Conservation (phyloP, 2,888 invertebrate species). For the Rapana venosa region DNA sequence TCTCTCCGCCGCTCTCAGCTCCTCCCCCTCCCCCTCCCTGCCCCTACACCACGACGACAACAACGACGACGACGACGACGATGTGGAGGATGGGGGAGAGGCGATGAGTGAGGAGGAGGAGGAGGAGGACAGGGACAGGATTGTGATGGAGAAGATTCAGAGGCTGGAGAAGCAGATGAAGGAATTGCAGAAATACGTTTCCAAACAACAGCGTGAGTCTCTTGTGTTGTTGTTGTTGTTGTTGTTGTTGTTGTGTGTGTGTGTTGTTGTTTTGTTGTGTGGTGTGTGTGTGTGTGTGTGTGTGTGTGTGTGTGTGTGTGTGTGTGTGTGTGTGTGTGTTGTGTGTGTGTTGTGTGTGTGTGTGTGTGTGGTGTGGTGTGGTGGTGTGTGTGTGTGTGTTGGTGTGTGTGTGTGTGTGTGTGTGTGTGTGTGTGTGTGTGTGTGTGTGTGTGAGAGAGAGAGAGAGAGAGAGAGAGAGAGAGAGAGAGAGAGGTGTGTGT, state of each 20-base stretch:
- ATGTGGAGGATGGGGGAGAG: not conserved
- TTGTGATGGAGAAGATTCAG: not conserved
- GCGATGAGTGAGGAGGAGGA: not conserved
- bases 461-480: no score
- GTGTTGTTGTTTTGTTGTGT: not conserved
- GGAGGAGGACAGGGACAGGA: constrained; percentile 8
- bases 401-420: no score
- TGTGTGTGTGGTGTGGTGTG: no score
- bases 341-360: no score
- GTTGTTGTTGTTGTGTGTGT: no score
- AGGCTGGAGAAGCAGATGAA: not conserved
- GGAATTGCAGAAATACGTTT: not conserved
- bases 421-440: no score
- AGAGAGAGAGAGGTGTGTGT: not conserved
- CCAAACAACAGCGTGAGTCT: not conserved
- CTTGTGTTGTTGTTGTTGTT: no score
- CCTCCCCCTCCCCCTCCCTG: not conserved
- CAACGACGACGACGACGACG: not conserved
- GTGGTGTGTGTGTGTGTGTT: no score
- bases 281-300: not conserved
- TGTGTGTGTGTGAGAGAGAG: no score
- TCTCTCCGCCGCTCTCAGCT: not conserved
- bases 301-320: not conserved
- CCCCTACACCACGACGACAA: not conserved
- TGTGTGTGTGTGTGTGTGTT: no score